A percentile compares a stretch with the other conserved stretches of the same genome.
These are phyloP conservation scores for Gallinago solitaria DNA, from an alignment of 2,797 vertebrate genomes.

Conservation along the genomic window DNA sequence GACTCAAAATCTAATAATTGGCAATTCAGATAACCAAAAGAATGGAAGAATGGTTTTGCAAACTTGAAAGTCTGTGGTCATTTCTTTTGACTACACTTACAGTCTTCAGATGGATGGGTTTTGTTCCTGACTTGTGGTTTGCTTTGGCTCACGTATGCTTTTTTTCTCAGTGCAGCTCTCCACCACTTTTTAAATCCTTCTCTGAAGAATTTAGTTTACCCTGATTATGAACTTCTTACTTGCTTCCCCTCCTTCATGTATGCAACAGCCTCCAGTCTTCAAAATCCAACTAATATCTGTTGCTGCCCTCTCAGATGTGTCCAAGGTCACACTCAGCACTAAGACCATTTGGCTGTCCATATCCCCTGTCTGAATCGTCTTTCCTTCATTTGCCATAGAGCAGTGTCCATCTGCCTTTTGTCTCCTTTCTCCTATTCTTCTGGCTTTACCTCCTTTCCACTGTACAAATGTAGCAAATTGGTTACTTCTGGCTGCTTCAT, in stretches of 20 bases:
- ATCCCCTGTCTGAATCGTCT: neutral
- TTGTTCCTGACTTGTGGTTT: constrained; percentile 7
- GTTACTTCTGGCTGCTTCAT: neutral
- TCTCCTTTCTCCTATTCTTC: neutral
- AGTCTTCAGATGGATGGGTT: neutral
- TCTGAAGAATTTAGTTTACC: neutral
- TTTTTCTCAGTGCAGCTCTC: neutral
- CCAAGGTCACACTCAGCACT: neutral
- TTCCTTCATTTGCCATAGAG: neutral
- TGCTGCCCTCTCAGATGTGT: neutral
- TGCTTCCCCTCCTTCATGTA: neutral
- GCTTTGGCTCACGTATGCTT: neutral
- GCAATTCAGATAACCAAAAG: neutral
- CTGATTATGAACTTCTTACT: neutral
- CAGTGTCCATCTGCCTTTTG: neutral
- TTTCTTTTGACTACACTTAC: neutral
- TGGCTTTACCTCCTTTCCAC: neutral
- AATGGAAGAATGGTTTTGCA: neutral
- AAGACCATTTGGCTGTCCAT: neutral
- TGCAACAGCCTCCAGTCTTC: neutral
- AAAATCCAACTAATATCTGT: neutral
- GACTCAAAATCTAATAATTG: neutral
- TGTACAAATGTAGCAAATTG: neutral
- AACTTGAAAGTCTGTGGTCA: neutral
- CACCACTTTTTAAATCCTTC: neutral